Evolutionary conservation across 2,113 vertebrate species (phyloP).

Genomic region (Mugil cephalus): DNA sequence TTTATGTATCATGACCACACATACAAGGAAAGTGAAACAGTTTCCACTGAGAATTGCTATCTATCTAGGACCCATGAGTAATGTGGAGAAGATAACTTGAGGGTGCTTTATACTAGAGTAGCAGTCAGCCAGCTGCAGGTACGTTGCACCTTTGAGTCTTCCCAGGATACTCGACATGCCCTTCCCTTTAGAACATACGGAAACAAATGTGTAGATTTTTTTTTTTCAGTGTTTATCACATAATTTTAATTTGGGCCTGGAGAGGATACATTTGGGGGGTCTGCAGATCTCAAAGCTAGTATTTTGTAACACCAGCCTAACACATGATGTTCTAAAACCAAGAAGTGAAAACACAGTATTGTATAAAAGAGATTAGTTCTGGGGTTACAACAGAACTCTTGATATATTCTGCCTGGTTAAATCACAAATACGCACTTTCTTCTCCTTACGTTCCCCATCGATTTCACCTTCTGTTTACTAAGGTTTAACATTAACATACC

Average conservation of each 20-base stretch:
- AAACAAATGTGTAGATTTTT: not conserved
- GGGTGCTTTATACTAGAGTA: constrained; percentile 63
- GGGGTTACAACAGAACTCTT: constrained; percentile 21
- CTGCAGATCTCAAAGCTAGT: constrained; percentile 10
- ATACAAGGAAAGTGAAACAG: no score
- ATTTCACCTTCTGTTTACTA: constrained; percentile 30
- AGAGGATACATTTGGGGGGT: constrained; percentile 12
- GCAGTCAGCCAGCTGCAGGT: constrained; percentile 85
- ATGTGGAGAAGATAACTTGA: constrained; percentile 26
- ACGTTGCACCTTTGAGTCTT: constrained; percentile 56
- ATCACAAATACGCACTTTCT: constrained; percentile 40
- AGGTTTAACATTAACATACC: constrained; percentile 19
- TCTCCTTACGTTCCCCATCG: constrained; percentile 28
- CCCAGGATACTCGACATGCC: constrained; percentile 38
- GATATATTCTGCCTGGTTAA: constrained; percentile 26
- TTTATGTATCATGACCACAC: constrained; percentile 1
- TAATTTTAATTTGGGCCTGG: constrained; percentile 12
- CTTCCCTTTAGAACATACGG: not conserved
- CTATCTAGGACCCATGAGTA: constrained; percentile 16
- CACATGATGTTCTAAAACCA: constrained; percentile 12
- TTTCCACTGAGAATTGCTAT: not conserved
- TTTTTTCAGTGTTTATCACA: constrained; percentile 32
- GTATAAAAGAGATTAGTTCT: constrained; percentile 40
- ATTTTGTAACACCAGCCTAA: constrained; percentile 31
- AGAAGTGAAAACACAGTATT: constrained; percentile 59